These are phyloP conservation scores for Netelia fuscicornis DNA, from an alignment of 2,888 invertebrate species.

Conservation along the genomic window DNA sequence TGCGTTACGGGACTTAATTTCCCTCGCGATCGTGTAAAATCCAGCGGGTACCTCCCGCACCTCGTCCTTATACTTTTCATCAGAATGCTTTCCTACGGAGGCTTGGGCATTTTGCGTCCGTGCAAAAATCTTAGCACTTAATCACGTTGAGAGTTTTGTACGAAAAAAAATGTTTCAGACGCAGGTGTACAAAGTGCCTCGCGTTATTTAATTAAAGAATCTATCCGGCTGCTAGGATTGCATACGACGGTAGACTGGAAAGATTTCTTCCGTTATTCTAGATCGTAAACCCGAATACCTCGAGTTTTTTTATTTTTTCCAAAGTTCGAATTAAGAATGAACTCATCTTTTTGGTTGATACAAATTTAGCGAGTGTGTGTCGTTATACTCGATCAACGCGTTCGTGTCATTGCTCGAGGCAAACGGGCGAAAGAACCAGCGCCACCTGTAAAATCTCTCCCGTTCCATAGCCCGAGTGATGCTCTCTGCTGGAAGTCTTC, in stretches of 20 bases:
- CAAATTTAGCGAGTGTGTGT: too few species aligned
- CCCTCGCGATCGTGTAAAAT: constrained; percentile 13
- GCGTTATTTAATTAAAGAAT: constrained; percentile 50
- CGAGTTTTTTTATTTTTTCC: neutral
- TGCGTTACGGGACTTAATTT: constrained; percentile 35
- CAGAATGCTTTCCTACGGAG: neutral
- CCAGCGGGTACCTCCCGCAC: neutral
- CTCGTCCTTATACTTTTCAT: neutral
- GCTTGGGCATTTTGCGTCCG: neutral
- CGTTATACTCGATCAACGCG: neutral
- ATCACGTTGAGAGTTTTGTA: constrained; percentile 15
- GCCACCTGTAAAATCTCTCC: constrained; percentile 24
- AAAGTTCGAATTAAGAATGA: neutral
- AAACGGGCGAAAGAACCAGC: constrained; percentile 36
- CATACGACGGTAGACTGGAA: neutral
- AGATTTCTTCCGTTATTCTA: neutral
- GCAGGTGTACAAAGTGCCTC: constrained; percentile 26
- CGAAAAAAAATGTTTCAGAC: constrained; percentile 13
- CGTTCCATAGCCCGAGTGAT: constrained; percentile 24
- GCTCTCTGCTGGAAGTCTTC: constrained; percentile 31
- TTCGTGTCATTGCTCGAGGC: neutral
- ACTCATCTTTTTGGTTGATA: too few species aligned
- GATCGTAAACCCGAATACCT: neutral
- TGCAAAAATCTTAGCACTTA: constrained; percentile 9
- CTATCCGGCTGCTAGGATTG: constrained; percentile 32